Base-by-base conservation (phyloP, 2,888 invertebrate species). In the Leucophenga montana region DNA sequence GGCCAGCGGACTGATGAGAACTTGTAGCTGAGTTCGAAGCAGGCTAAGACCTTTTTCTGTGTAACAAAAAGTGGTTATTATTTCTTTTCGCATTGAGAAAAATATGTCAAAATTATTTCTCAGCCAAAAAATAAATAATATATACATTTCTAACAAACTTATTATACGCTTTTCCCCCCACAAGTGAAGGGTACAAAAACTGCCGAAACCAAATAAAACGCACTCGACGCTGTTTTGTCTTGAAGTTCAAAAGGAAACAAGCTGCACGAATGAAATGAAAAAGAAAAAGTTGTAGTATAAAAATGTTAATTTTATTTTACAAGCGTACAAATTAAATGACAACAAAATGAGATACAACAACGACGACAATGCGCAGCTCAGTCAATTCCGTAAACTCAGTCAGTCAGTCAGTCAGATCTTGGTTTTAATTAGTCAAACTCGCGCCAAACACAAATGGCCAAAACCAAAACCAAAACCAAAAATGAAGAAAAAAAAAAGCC, bases 381-480 rank as follows among this genome's bases (percentile, higher is more conserved):
- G 8, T 39, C 39, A 39, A 39, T 11, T 39, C 39, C 1, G 8
- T 39, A 8, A 39, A 39, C 4, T 39, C 39, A 39, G 9, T 46
- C 46, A 64, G 14, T 14, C 46, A 46, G 11, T 11, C 64, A 22
- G 9, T 11, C 80, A 79, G 82, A 75, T 76, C 84, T 84, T 81
- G 75, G 84, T 83, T 85, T 84, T 80, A 85, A 85, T 85, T 85
- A 83, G 83, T 84, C 84, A 79, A 82, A 85, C 85, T 85, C 84
- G 85, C 82, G 85, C 85, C 85, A 84, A 79, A 82, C 79, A 75
- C 59, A 73, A 65, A 62, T 67, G 69, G 70, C 27, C 67, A 46
- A 67, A n/a, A n/a, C n/a, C n/a, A n/a, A n/a, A n/a, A n/a, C n/a
- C n/a, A n/a, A n/a, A n/a, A n/a, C n/a, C n/a, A n/a, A n/a, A n/a